Percentiles rank a stretch among this genome's conserved stretches.
Evolutionary conservation across 2,113 vertebrate genomes (phyloP).

Genomic region (Pithys albifrons): DNA sequence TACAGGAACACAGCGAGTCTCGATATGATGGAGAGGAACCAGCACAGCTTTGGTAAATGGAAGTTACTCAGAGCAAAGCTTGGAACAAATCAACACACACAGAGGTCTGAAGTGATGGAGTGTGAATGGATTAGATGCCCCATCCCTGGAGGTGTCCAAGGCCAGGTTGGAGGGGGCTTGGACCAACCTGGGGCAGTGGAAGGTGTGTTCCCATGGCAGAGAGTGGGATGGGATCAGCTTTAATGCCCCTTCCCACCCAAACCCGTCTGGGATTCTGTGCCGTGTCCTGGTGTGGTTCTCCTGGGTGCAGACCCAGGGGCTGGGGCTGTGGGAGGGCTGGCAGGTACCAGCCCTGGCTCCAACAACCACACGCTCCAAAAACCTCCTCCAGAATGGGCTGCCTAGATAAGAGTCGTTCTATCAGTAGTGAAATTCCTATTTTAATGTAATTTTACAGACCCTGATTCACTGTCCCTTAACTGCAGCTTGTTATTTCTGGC

Average conservation of each 20-base stretch:
- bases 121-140: neutral
- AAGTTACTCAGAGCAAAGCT: neutral
- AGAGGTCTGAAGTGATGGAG: neutral
- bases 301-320: neutral
- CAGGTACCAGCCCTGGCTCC: slow-evolving; percentile 2
- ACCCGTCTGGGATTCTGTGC: neutral
- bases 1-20: neutral
- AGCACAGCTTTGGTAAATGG: neutral
- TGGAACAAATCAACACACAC: neutral
- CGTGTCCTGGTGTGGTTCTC: neutral
- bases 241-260: neutral
- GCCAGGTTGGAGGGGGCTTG: neutral
- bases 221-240: neutral
- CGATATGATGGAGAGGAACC: neutral
- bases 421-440: slow-evolving; percentile 56
- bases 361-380: neutral
- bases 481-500: slow-evolving; percentile 81
- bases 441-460: slow-evolving; percentile 66
- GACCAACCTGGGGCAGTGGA: neutral
- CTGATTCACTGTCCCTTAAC: slow-evolving; percentile 74
- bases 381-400: neutral
- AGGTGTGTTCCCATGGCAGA: neutral
- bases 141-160: neutral
- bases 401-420: slow-evolving; percentile 4
- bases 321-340: neutral